Evolutionary conservation across 2,113 vertebrate species (phyloP), one percentile per base, ranked within the genome.

Genomic region (Osmerus eperlanus): DNA sequence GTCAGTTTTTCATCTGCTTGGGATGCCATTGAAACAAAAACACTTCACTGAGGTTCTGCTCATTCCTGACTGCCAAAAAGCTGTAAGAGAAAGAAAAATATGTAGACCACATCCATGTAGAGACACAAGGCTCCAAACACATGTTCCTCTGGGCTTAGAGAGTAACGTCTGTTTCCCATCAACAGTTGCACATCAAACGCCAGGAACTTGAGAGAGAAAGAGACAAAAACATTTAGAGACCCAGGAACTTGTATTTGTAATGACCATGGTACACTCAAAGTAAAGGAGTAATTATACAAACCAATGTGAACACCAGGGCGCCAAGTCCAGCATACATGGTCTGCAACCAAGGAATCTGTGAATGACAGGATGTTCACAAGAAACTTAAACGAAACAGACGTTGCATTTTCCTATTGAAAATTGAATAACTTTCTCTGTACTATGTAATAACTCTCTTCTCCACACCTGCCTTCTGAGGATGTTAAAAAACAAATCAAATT

Each of bases 61-160:
- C 83, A 85, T 68, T 85, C 81, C 28, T 77, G 85, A 11, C 67
- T 80, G 28, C 85, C 85, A 18, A 84, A 80, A 6, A 87, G 75
- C 79, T 86, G 84, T 12, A 86, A 73, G 55, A 87, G 67, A 68
- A 87, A 87, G 61, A 85, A 74, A 76, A 87, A 87, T 61, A 87
- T 84, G 72, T 83, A 84, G 69, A 87, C 68, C 23, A 87, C 78
- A 70, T 87, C 85, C 75, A 85, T 83, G 76, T 87, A 87, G 64
- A 87, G 85, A 65, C 81, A 83, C 60, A 86, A 74, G 0, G 85
- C 85, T 19, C 79, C 85, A 2, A 85, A 84, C 67, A 87, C 78
- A 15, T 87, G 74, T 68, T 87, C 84, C 64, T 87, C 85, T 3
- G 82, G 85, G 67, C 85, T 87, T 41, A 87, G 56, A 8, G 84